These are phyloP conservation scores for Blastomussa wellsi DNA, from an alignment of 92 coral and sea anemone genomes.

Conservation along the genomic window DNA sequence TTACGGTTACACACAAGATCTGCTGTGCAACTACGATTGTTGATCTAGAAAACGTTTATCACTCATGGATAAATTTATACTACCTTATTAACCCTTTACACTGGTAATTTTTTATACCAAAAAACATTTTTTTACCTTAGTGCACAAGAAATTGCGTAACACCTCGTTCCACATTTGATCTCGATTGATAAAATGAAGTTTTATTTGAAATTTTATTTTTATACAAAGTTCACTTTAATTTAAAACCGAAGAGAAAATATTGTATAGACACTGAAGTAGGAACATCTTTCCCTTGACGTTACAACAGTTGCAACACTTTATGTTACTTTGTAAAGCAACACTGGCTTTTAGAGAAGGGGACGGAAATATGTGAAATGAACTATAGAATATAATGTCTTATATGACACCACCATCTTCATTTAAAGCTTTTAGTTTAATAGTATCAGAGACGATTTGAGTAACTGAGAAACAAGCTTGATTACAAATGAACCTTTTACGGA, in stretches of 20 bases:
- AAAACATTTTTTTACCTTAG: background rate
- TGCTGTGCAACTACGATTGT: conserved; percentile 78
- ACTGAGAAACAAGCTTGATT: background rate
- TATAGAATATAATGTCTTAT: background rate
- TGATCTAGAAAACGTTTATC: conserved; percentile 26
- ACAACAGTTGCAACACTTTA: background rate
- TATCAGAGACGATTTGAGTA: conserved; percentile 1
- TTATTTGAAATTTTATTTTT: conserved; percentile 33
- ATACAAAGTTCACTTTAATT: background rate
- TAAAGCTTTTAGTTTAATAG: background rate
- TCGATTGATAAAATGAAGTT: background rate
- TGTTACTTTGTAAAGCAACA: background rate
- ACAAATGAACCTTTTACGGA: background rate
- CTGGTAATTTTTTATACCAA: no score
- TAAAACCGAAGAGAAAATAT: background rate
- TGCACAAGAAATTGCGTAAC: background rate
- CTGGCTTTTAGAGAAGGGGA: background rate
- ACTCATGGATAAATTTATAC: background rate
- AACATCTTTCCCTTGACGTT: background rate
- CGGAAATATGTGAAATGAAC: background rate
- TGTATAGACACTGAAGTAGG: background rate
- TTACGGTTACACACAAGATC: conserved; percentile 93
- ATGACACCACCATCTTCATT: background rate
- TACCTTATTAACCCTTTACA: background rate
- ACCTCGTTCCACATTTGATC: background rate